phyloP scores from a whole-genome alignment of 2,888 invertebrate genomes.

The Chironomus riparius region DNA sequence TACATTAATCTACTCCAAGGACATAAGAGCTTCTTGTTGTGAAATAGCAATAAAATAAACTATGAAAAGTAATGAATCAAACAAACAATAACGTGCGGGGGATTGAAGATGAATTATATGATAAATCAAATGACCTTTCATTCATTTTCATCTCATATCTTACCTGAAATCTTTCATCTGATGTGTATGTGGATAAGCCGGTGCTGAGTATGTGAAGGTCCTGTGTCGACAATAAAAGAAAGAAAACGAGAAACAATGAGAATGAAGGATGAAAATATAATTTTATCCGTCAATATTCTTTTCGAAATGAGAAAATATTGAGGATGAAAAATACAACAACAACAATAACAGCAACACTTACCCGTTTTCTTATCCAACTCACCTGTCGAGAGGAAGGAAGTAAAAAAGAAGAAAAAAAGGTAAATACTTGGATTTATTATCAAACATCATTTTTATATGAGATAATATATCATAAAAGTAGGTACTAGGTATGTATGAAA shows the following conservation, averaged over 20 bases:
- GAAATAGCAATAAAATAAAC: not conserved
- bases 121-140: too few relatives aligned
- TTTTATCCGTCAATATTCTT: not conserved
- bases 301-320: not conserved
- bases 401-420: not conserved
- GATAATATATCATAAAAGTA: not conserved
- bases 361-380: not conserved
- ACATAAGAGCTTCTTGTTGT: not conserved
- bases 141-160: not conserved
- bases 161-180: conserved; percentile 67
- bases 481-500: too few relatives aligned
- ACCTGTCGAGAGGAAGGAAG: not conserved
- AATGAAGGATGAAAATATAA: not conserved
- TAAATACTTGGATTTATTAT: not conserved
- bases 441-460: not conserved
- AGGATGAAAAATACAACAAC: not conserved
- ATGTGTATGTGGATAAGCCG: conserved; percentile 67
- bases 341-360: not conserved
- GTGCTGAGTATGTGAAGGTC: conserved; percentile 37
- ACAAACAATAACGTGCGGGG: not conserved
- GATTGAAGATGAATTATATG: too few relatives aligned
- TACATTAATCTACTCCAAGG: not conserved
- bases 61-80: not conserved
- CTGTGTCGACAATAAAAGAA: not conserved
- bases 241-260: not conserved